phyloP scores from a whole-genome alignment of 2,888 invertebrate genomes.

The Melanotus villosus region DNA sequence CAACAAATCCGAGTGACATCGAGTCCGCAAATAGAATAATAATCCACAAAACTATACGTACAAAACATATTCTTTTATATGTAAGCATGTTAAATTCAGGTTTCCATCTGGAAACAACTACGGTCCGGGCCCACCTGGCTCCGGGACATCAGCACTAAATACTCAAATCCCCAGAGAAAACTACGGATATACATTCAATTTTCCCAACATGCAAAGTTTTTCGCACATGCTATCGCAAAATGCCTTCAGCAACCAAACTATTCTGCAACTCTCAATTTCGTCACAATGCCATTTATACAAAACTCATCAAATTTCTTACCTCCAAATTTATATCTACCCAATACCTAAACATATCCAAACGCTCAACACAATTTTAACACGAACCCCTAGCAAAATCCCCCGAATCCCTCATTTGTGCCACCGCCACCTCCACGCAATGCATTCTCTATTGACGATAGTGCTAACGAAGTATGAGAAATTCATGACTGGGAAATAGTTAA shows the following conservation, averaged over 20 bases:
- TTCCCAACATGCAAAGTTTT: background rate
- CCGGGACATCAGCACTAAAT: conserved; percentile 10
- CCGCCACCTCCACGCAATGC: background rate
- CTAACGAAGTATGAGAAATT: no score
- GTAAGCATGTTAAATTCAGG: conserved; percentile 12
- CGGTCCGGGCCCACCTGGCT: conserved; percentile 12
- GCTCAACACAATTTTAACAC: background rate
- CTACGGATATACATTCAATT: conserved; percentile 8
- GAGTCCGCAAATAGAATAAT: background rate
- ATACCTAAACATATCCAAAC: background rate
- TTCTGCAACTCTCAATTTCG: background rate
- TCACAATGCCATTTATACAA: background rate
- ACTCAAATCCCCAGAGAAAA: background rate
- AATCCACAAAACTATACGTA: conserved; percentile 6
- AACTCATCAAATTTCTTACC: background rate
- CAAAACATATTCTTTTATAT: conserved; percentile 9
- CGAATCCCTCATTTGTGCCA: background rate
- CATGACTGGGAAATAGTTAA: no score
- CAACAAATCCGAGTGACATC: background rate
- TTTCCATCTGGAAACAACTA: background rate
- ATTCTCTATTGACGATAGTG: background rate
- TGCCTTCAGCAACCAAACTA: background rate
- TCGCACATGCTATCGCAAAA: background rate
- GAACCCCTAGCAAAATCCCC: background rate
- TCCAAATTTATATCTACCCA: background rate